Base-by-base conservation (phyloP, 2,113 vertebrate species). In the Nematolebias whitei region DNA sequence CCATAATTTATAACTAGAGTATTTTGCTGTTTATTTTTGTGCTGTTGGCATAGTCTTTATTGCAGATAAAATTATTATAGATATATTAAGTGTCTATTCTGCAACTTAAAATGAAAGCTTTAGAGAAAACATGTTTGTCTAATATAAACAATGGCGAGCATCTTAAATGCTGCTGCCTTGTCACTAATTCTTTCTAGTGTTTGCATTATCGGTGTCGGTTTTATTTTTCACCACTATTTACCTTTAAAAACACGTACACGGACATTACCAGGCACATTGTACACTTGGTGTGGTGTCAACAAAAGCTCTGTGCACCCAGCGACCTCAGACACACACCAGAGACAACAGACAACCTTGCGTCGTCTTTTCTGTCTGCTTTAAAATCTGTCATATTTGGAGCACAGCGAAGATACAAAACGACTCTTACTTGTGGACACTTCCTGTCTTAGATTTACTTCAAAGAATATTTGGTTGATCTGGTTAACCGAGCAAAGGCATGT, bases 221-320 rank as follows among this genome's bases (percentile, higher is more conserved):
- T 57, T 19, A 54, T 22, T 13, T 68, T 63, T 22, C 35, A 29
- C 80, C 83, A 14, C 58, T 86, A 84, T 88, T 88, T 80, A 86
- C 66, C 47, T 78, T 74, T 64, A 22, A 39, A 68, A 53, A 63
- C 59, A 22, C 51, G 71, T 54, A 87, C 78, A 51, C 81, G 75
- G 61, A 62, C 63, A 19, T 68, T 39, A 15, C 13, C 60, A 60
- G 44, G 62, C 84, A 83, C 72, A 79, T 69, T 52, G 43, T 63
- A 41, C 72, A 68, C 41, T 12, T 50, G 61, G 53, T 77, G 54
- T 85, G 71, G 58, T 86, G 73, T 85, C 72, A 89, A 88, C 82
- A 87, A 3, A 63, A 67, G 12, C 5, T 1, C 44, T 11, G 57
- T 62, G 60, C 45, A 12, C 76, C n/a, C 15, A 1, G 22, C 70